Percentiles rank a stretch among this genome's conserved stretches.
Evolutionary conservation across 2,888 invertebrate genomes (phyloP).

Genomic region (Leptopilina myrica): DNA sequence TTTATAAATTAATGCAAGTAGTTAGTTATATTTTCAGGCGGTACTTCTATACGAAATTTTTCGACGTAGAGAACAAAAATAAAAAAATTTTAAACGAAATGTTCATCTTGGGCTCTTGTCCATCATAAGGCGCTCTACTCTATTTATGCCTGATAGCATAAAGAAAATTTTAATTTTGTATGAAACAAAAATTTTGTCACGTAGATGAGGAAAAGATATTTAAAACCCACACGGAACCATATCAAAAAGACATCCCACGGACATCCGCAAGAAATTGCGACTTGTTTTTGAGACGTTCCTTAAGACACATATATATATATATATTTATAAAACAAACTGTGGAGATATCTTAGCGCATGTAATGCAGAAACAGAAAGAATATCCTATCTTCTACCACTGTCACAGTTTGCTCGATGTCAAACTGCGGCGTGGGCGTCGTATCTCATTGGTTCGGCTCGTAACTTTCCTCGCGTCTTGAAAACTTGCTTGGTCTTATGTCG

Average conservation of each 20-base stretch:
- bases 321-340: no score
- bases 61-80: no score
- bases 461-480: constrained; percentile 29
- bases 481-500: constrained; percentile 36
- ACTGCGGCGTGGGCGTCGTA: constrained; percentile 52
- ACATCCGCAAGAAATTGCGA: constrained; percentile 7
- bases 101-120: no score
- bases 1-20: no score
- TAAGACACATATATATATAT: background rate
- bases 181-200: background rate
- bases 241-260: constrained; percentile 36
- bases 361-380: constrained; percentile 17
- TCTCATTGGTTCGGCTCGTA: constrained; percentile 48
- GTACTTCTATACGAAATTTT: no score
- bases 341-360: constrained; percentile 33
- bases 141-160: no score
- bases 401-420: constrained; percentile 53
- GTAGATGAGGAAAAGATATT: background rate
- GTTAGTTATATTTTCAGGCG: no score
- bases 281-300: constrained; percentile 22
- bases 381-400: constrained; percentile 50
- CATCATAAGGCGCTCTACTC: no score
- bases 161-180: background rate
- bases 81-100: no score
- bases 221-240: constrained; percentile 33